Conservation (phyloP, 2,797 vertebrate genomes). For the Lerista edwardsae region DNA sequence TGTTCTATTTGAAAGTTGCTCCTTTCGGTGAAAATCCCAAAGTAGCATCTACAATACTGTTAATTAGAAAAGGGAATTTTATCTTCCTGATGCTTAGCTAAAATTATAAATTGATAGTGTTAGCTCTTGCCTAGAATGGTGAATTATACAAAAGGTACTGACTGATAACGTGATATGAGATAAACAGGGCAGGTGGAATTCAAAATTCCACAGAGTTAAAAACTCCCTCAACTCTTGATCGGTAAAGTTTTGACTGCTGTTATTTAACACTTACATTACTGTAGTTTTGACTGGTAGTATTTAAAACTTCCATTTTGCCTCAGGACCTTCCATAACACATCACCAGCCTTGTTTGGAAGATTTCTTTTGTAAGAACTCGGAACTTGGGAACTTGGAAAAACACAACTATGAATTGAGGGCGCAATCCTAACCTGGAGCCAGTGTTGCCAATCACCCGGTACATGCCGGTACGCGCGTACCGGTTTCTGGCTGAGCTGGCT, state of each 20-base stretch:
- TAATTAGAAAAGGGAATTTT: slow-evolving; percentile 25
- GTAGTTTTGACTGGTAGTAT: no score
- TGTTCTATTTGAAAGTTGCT: slow-evolving; percentile 1
- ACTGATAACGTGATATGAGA: background rate
- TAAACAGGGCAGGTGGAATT: background rate
- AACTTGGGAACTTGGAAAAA: no score
- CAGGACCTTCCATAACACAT: no score
- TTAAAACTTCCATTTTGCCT: no score
- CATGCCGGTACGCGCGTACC: no score
- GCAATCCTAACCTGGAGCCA: no score
- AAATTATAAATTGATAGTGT: slow-evolving; percentile 10
- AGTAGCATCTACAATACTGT: background rate
- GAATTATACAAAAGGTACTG: slow-evolving; percentile 14
- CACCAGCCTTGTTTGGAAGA: no score
- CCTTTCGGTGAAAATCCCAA: background rate
- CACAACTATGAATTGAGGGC: no score
- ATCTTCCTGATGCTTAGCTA: background rate
- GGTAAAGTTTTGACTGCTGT: slow-evolving; percentile 15
- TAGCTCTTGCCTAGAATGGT: slow-evolving; percentile 5
- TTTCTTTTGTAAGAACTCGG: no score
- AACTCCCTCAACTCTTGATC: background rate
- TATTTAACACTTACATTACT: background rate
- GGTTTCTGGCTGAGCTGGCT: no score
- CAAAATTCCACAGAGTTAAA: background rate
- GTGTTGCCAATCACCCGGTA: no score